phyloP scores from a whole-genome alignment of 2,888 invertebrate genomes.

The Gnatocerus cornutus region DNA sequence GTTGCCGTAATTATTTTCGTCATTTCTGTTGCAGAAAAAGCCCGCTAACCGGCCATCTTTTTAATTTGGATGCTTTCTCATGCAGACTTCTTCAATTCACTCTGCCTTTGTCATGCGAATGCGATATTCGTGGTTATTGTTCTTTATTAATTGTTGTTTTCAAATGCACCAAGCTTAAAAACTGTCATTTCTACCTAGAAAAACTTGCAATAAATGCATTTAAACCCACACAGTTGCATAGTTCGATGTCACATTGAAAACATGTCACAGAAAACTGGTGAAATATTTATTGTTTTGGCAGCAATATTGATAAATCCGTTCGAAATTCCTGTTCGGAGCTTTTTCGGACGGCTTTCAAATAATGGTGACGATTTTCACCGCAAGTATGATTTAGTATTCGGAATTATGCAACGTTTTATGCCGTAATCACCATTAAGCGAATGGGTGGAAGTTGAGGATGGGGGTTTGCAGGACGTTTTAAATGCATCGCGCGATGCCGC shows the following conservation, averaged over 20 bases:
- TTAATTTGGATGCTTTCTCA: constrained; percentile 66
- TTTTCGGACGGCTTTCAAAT: constrained; percentile 21
- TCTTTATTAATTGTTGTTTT: constrained; percentile 55
- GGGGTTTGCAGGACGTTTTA: constrained; percentile 44
- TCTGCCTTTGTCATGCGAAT: constrained; percentile 65
- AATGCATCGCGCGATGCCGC: constrained; percentile 54
- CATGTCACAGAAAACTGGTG: too few relatives aligned
- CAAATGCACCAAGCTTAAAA: not conserved
- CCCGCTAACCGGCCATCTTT: constrained; percentile 63
- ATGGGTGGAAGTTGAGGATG: constrained; percentile 15
- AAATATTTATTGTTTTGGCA: too few relatives aligned
- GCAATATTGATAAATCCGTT: not conserved
- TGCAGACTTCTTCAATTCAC: constrained; percentile 61
- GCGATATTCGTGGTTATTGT: constrained; percentile 63
- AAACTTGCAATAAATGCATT: too few relatives aligned
- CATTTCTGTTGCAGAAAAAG: constrained; percentile 52
- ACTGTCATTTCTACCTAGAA: not conserved
- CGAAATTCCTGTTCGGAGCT: constrained; percentile 40
- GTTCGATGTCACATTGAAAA: too few relatives aligned
- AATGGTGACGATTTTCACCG: constrained; percentile 24
- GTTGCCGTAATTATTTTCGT: constrained; percentile 57
- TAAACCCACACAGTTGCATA: too few relatives aligned
- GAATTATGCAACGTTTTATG: constrained; percentile 46
- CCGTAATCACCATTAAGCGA: constrained; percentile 49
- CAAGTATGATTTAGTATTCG: constrained; percentile 33